phyloP scores from a whole-genome alignment of 1,140 invertebrate species.

The Cheumatopsyche charites region DNA sequence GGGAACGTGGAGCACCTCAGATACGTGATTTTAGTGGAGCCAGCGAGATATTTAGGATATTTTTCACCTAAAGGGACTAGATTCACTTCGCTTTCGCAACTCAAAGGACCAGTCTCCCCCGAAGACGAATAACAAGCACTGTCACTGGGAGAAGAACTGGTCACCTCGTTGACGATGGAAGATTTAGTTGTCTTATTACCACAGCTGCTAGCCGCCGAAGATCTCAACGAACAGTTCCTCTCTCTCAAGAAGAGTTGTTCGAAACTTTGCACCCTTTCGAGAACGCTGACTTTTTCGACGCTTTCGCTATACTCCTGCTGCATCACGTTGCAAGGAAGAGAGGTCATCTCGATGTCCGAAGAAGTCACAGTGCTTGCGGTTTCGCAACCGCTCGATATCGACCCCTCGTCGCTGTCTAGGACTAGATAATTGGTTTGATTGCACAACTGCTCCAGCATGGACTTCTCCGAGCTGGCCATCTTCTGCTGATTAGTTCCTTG shows the following conservation, averaged over 20 bases:
- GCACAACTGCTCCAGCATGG: conserved; percentile 50
- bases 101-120: conserved; percentile 36
- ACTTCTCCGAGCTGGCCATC: conserved; percentile 35
- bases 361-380: conserved; percentile 75
- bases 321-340: conserved; percentile 56
- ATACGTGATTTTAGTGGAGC: conserved; percentile 29
- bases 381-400: conserved; percentile 77
- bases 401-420: conserved; percentile 72
- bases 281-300: conserved; percentile 51
- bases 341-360: conserved; percentile 58
- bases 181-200: conserved; percentile 16
- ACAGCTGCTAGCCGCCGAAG: conserved; percentile 32
- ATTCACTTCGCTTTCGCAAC: conserved; percentile 54
- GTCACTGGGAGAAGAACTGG: conserved; percentile 39
- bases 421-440: conserved; percentile 61
- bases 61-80: conserved; percentile 59
- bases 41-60: conserved; percentile 49
- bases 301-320: conserved; percentile 51
- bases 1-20: conserved; percentile 58
- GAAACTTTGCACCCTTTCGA: conserved; percentile 52
- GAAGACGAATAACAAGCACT: conserved; percentile 41
- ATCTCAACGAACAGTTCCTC: conserved; percentile 39
- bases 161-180: not conserved
- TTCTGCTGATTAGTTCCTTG: conserved; percentile 51
- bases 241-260: conserved; percentile 51